Conservation (phyloP, 2,113 vertebrate species). For the Spheniscus mendiculus region DNA sequence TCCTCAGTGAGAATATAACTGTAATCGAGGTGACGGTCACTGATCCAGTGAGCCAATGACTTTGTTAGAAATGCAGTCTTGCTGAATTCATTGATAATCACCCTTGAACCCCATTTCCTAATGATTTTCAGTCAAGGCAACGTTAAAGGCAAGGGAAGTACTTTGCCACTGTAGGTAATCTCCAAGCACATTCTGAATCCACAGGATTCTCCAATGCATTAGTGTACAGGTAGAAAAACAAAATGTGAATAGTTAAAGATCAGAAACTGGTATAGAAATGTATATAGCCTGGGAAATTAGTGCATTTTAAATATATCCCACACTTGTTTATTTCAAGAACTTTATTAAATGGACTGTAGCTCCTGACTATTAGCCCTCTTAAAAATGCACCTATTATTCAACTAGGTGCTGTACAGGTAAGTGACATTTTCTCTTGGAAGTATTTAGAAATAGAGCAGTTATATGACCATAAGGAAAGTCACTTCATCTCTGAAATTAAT, state of each 20-base stretch:
- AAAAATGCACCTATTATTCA: neutral
- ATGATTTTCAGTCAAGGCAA: neutral
- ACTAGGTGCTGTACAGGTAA: neutral
- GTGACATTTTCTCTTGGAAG: neutral
- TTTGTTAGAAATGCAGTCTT: neutral
- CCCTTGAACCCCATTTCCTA: neutral
- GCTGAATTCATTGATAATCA: neutral
- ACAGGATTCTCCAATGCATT: neutral
- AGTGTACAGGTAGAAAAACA: neutral
- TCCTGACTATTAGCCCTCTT: neutral
- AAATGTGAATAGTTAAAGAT: neutral
- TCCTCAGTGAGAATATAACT: neutral
- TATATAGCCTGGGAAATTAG: neutral
- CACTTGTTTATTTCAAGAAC: neutral
- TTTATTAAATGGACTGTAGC: neutral
- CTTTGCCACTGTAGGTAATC: neutral
- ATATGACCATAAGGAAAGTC: neutral
- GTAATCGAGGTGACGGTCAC: neutral
- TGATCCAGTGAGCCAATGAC: neutral
- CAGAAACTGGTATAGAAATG: neutral
- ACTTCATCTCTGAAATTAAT: neutral
- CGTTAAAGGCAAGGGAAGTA: neutral
- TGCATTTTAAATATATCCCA: neutral
- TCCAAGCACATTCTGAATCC: neutral
- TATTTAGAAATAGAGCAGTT: neutral